Base-by-base conservation (phyloP, 53 echinoderm and acorn worm species). In the Zoroaster sp. region DNA sequence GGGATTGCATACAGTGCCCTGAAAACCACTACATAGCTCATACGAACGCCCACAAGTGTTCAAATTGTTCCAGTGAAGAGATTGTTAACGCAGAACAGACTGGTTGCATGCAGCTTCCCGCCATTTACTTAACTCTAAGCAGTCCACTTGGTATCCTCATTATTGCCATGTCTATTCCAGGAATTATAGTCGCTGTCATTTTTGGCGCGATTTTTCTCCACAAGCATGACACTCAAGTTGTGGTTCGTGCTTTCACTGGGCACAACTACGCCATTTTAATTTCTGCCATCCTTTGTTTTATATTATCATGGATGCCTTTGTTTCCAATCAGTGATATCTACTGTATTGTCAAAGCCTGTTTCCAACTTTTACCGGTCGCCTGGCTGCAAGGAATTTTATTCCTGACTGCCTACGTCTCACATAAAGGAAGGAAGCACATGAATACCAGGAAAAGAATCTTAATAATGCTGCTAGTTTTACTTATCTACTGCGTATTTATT, bases 1-100 rank as follows among this genome's bases (percentile, higher is more conserved):
- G 98, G 98, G 80, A 94, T 33, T 97, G 98, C 46, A 91, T 95
- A 12, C 72, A 33, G 9, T 97, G 98, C 75, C 88, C 74, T 0
- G 87, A 83, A 11, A 89, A 92, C 78, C 87, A 92, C 72, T 95
- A 90, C 87, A 93, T 78, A 21, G 66, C 92, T 52, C 78, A 53
- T 17, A 83, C 44, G 41, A 88, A 97, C 55, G 92, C 97, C 37
- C 49, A 73, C 35, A 73, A 54, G 9, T 97, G 97, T 88, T 41
- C 35, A 35, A 89, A 69, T 7, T 97, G 97, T 47, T 23, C 66
- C 6, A 35, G 46, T 5, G 95, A 97, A 35, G 92, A 94, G 72
- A 37, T 92, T 9, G 88, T 89, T 1, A 95, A 88, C 73, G 71
- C 85, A 1, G 65, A 92, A 12, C 54, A 69, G 34, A 95, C 91